These are phyloP conservation scores for Busseola fusca DNA, from an alignment of 2,888 invertebrate species.

Conservation along the genomic window DNA sequence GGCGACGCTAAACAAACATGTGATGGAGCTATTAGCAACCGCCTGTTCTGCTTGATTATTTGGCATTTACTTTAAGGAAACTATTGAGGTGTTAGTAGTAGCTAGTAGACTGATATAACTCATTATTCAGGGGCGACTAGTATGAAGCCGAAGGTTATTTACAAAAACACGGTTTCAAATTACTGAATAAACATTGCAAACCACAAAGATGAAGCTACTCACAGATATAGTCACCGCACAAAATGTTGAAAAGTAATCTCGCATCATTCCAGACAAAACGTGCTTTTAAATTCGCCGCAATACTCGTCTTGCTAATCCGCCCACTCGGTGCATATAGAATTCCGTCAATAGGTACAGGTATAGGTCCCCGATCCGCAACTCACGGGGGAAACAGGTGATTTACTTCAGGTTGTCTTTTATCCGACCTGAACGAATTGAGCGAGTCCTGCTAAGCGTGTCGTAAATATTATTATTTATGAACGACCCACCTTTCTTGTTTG, in stretches of 20 bases:
- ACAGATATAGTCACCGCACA: neutral
- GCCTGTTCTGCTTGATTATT: constrained; percentile 11
- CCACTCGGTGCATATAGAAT: constrained; percentile 5
- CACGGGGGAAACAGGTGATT: constrained; percentile 33
- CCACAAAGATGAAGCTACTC: neutral
- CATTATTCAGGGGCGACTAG: neutral
- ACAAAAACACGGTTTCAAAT: constrained; percentile 5
- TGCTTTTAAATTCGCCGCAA: neutral
- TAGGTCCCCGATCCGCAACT: neutral
- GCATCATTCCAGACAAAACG: neutral
- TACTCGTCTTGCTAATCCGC: constrained; percentile 5
- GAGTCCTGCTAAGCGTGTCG: constrained; percentile 29
- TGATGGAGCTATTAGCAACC: constrained; percentile 16
- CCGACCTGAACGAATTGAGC: constrained; percentile 37
- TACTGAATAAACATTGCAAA: constrained; percentile 2
- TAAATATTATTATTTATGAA: constrained; percentile 52
- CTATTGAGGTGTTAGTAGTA: neutral
- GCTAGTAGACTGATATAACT: neutral
- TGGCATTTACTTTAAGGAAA: constrained; percentile 16
- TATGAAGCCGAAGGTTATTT: neutral
- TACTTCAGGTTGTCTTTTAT: constrained; percentile 33
- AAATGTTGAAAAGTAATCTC: constrained; percentile 1
- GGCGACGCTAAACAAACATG: constrained; percentile 9
- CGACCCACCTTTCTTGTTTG: constrained; percentile 32
- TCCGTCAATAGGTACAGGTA: neutral